Evolutionary conservation across 2,113 vertebrate species (phyloP), one percentile per base, ranked within the genome.

Genomic region (Morone chrysops): DNA sequence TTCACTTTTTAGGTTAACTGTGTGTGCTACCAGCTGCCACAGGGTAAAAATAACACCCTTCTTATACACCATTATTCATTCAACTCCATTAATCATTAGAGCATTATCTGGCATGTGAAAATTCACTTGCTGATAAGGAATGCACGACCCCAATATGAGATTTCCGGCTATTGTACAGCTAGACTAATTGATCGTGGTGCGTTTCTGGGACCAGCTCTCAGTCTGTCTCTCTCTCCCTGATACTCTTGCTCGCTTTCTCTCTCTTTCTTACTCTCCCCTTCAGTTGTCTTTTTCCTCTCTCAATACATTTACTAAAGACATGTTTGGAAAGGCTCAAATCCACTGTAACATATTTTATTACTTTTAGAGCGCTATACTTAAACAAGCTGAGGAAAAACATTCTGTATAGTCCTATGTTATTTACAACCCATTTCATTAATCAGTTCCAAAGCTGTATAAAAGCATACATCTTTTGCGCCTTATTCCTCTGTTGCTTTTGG

Each of bases 81-180:
- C 87, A 87, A 85, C 88, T 91, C 75, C 88, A 93, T 94, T 94
- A 94, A 92, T 94, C 93, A 94, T 92, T 90, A 91, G 73, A 90
- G 82, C 89, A 90, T 93, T 94, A 94, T 94, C 88, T 92, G 88
- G 93, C 93, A 91, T 94, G 91, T 93, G 92, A 94, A 94, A 94
- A 94, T 93, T 87, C 85, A 85, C 85, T 88, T 69, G 84, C 92
- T 90, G 92, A 93, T 91, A 93, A 94, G 89, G 88, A 93, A 93
- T 91, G 84, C 91, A 88, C 89, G 87, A 90, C 88, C 92, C 91
- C 93, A 92, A 94, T 94, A 94, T 93, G 93, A 92, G 89, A 93
- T 94, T 94, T 93, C 92, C 89, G 65, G 87, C 91, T 90, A 93
- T 89, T 89, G 92, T 94, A 77, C 78, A 85, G 86, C 92, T 86